Base-by-base conservation (phyloP, 1,140 invertebrate species). In the Chelonus insularis region DNA sequence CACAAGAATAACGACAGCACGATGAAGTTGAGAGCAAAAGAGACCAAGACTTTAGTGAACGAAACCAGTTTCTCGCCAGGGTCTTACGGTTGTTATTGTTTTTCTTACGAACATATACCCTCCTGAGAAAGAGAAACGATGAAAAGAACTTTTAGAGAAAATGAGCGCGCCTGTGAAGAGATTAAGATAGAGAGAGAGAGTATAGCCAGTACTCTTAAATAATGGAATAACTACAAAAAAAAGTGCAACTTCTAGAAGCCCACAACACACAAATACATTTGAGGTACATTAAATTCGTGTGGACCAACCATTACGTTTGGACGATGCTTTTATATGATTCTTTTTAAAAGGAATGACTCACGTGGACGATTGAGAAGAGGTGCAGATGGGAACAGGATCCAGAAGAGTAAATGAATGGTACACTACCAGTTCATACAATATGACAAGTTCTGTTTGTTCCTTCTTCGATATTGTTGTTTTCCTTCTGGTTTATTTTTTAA, bases 41-140 rank as follows among this genome's bases (percentile, higher is more conserved):
- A 52, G 4, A 32, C 29, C 7, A 11, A 23, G 25, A n/a, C 34
- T 20, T 45, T 54, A 54, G 47, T 16, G 34, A 54, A 63, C 39
- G 55, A 62, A 66, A 66, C 64, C 60, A 62, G 64, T 66, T 66
- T 65, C 58, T 56, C 50, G 51, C 58, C 25, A 48, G 37, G 39
- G 47, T 36, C 23, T 41, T 18, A 41, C 4, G 20, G 16, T 36
- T 66, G 60, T 66, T 66, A 66, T 62, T 66, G 64, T 66, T 63
- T 66, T 57, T 57, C 60, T 57, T 52, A 57, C 48, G 45, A 45
- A 58, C 23, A 32, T 14, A 25, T 20, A 59, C 39, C n/a, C n/a
- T 47, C 23, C 32, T 11, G 14, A 25, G n/a, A 21, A 57, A 62
- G 43, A 57, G 8, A 14, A 41, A 21, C 25, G 54, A 57, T 29